Base-by-base conservation (phyloP, 2,797 vertebrate genomes). In the Darevskia mixta region DNA sequence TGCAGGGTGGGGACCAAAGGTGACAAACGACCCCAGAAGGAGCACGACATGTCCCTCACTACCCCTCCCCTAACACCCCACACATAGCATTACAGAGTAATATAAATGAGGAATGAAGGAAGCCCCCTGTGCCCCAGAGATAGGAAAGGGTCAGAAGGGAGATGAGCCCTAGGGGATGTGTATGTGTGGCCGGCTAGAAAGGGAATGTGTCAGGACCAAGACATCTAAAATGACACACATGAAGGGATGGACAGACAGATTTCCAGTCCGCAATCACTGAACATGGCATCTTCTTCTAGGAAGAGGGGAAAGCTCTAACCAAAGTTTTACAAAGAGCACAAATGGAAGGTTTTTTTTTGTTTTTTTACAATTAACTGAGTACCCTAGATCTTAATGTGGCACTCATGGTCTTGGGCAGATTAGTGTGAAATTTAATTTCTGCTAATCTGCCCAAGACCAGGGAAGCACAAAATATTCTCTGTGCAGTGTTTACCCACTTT, bases 341-440 rank as follows among this genome's bases (percentile, higher is more conserved):
- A 93, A 94, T 90, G 81, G 84, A 79, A 41, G 29, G 29, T 49
- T 45, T 72, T 41, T 32, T 32, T 78, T 29, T 72, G 90, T 41
- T 32, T 32, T 85, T 29, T 73, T 91, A 94, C 90, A 96, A 96
- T 96, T 96, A 96, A 92, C 80, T 93, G 92, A 93, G 93, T 91
- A 85, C 87, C 27, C 55, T 93, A 88, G 83, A 77, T 95, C 88
- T 88, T 94, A 95, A 94, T 89, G 78, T 93, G 93, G 87, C 86
- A 88, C 86, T 94, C 88, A 91, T 96, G 95, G 94, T 93, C 94
- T 94, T 95, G 95, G 88, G 95, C 94, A 96, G 94, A 96, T 96
- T 95, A 94, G 94, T 96, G 95, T 96, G 95, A 96, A 96, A 96
- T 96, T 95, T 96, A 96, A 96, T 96, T 96, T 95, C 90, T 85